Conservation (phyloP, 2,797 vertebrate species). For the Fistularia tabacaria region DNA sequence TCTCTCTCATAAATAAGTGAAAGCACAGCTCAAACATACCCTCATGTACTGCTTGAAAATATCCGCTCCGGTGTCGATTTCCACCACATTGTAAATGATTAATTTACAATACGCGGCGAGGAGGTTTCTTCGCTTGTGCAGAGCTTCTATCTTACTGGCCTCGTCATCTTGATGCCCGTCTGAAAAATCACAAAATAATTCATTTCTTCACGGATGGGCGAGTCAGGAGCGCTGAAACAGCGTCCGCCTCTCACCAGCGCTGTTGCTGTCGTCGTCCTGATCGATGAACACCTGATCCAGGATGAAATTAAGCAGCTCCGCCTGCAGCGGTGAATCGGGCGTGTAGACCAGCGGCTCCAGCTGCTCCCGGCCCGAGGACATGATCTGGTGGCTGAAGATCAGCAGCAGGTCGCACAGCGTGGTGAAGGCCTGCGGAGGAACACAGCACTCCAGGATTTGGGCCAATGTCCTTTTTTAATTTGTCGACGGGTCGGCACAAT, state of each 20-base stretch:
- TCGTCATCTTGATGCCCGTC: constrained; percentile 98
- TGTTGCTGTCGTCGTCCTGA: constrained; percentile 96
- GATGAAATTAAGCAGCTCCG: constrained; percentile 95
- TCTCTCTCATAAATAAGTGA: no score
- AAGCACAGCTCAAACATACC: constrained; percentile 63
- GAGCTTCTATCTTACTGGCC: constrained; percentile 97
- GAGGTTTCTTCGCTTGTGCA: constrained; percentile 98
- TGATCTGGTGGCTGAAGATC: constrained; percentile 99
- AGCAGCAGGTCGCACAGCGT: constrained; percentile 97
- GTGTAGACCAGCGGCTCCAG: constrained; percentile 92
- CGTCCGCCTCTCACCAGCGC: constrained; percentile 77
- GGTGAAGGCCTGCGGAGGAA: constrained; percentile 87
- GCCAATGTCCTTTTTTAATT: no score
- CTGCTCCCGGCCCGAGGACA: constrained; percentile 91
- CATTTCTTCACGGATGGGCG: no score
- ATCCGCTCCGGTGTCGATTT: constrained; percentile 98
- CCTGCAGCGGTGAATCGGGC: constrained; percentile 91
- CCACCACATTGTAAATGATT: constrained; percentile 97
- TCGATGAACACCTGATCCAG: constrained; percentile 99
- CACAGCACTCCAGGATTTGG: no score
- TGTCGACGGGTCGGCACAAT: no score
- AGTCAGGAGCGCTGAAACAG: neutral
- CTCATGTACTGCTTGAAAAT: constrained; percentile 99
- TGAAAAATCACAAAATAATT: constrained; percentile 24
- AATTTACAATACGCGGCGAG: constrained; percentile 98